Evolutionary conservation across 1,140 invertebrate genomes (phyloP), one percentile per base, ranked within the genome.

Genomic region (Sycobia sp.): DNA sequence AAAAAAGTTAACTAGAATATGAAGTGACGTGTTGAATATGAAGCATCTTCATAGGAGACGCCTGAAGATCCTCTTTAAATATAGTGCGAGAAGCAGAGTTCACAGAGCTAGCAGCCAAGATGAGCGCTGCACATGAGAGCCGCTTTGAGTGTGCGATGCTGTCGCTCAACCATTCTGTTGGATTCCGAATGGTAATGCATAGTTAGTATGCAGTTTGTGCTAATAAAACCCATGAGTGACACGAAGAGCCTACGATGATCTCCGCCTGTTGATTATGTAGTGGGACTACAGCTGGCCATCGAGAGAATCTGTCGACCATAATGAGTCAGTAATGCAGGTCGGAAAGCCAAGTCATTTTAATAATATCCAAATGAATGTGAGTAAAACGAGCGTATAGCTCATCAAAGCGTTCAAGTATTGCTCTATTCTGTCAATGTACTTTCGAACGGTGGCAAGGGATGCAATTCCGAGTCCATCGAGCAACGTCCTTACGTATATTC

Each of bases 111-210:
- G n/a, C n/a, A n/a, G n/a, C n/a, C n/a, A n/a, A n/a, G n/a, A 1
- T 14, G 78, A 0, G 38, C 41, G 8, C 71, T 70, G 36, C 70
- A 72, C 51, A 67, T 70, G 8, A 76, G 32, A 4, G 75, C 32
- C 16, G 65, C 57, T 49, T 78, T 78, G 8, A 79, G 62, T 7
- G 65, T 67, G 4, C 74, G 44, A 55, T 79, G 73, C 9, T 65
- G 66, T 3, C 71, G 20, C 51, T 79, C 75, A 13, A 78, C 60
- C 14, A 77, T 55, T 1, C 75, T 76, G 34, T 79, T 77, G 0
- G 69, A 62, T 34, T 63, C 56, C 10, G 69, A 71, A 47, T 77
- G 71, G 57, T 74, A 75, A 5, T 66, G 44, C 38, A 53, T 43
- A 36, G 64, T 53, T 58, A 44, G 16, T 8, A 41, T 41, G 5